Percentiles rank a stretch among this genome's conserved stretches.
phyloP scores from a whole-genome alignment of 2,797 vertebrate genomes.

The Scolopax rusticola region DNA sequence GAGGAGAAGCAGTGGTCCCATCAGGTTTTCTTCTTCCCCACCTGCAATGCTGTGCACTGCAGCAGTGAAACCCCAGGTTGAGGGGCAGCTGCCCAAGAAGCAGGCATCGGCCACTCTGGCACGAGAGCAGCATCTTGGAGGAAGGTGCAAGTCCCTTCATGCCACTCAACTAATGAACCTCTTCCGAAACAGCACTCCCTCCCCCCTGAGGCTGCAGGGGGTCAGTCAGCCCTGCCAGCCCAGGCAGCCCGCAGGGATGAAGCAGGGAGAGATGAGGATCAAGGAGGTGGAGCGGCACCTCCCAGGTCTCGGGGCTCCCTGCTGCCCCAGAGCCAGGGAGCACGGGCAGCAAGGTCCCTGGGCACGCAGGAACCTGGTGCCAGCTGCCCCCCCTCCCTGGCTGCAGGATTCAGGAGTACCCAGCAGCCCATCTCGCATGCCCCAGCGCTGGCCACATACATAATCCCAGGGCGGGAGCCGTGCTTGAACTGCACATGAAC shows the following conservation, averaged over 20 bases:
- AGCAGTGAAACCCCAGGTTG: accelerated
- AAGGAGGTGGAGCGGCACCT: accelerated
- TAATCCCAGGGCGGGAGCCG: constrained; percentile 32
- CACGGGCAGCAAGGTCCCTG: accelerated
- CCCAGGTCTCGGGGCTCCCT: accelerated
- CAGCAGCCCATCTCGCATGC: not conserved
- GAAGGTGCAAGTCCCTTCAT: not conserved
- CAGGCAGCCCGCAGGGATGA: accelerated
- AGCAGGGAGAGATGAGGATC: not conserved
- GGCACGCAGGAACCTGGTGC: not conserved
- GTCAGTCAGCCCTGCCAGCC: accelerated
- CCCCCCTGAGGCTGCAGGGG: accelerated
- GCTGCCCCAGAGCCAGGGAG: not conserved
- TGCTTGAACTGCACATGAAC: constrained; percentile 64
- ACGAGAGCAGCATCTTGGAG: accelerated
- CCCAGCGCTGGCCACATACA: not conserved
- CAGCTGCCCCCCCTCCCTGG: not conserved
- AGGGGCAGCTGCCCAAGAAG: not conserved
- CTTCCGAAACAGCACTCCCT: not conserved
- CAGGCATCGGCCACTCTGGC: not conserved
- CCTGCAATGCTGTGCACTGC: accelerated
- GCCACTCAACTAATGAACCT: not conserved
- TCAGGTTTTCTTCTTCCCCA: not conserved
- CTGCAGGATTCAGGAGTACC: not conserved
- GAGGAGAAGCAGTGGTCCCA: not conserved